Evolutionary conservation across 2,888 invertebrate species (phyloP).

Genomic region (Eulithis testata): DNA sequence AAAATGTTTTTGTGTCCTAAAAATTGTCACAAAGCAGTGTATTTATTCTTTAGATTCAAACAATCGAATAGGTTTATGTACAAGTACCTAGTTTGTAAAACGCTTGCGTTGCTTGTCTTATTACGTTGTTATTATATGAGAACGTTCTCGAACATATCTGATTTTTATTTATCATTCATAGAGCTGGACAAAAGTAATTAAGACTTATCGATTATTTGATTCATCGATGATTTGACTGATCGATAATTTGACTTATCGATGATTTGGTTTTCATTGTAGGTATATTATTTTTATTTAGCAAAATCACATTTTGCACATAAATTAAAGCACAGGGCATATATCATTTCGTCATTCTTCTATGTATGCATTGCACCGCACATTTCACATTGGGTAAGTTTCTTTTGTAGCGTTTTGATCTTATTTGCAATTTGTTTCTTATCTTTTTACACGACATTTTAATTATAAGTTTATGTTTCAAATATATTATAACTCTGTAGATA

Average conservation of each 20-base stretch:
- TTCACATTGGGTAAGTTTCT: slow-evolving; percentile 62
- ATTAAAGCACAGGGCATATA: slow-evolving; percentile 41
- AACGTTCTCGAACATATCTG: slow-evolving; percentile 64
- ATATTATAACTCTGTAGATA: too few species aligned
- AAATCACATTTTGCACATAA: slow-evolving; percentile 29
- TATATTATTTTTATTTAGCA: slow-evolving; percentile 2
- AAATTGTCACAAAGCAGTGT: slow-evolving; percentile 39
- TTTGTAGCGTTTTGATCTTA: slow-evolving; percentile 49
- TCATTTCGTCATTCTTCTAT: slow-evolving; percentile 40
- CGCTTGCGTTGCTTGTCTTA: slow-evolving; percentile 64
- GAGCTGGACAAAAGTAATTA: slow-evolving; percentile 1
- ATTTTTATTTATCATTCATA: slow-evolving; percentile 44
- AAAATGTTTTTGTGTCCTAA: slow-evolving; percentile 36
- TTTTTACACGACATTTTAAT: too few species aligned
- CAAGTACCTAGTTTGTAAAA: slow-evolving; percentile 43
- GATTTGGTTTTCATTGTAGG: slow-evolving; percentile 26
- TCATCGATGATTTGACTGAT: too few species aligned
- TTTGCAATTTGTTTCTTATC: slow-evolving; percentile 35
- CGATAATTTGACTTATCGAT: slow-evolving; percentile 6
- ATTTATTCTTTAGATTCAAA: slow-evolving; percentile 34
- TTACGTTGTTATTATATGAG: slow-evolving; percentile 80
- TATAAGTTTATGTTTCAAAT: slow-evolving; percentile 35
- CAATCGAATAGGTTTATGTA: slow-evolving; percentile 17
- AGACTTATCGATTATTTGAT: slow-evolving; percentile 2
- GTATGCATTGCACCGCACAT: slow-evolving; percentile 50